These are phyloP conservation scores for Zosterops pallidus DNA, from an alignment of 2,113 vertebrate genomes.

Conservation along the genomic window DNA sequence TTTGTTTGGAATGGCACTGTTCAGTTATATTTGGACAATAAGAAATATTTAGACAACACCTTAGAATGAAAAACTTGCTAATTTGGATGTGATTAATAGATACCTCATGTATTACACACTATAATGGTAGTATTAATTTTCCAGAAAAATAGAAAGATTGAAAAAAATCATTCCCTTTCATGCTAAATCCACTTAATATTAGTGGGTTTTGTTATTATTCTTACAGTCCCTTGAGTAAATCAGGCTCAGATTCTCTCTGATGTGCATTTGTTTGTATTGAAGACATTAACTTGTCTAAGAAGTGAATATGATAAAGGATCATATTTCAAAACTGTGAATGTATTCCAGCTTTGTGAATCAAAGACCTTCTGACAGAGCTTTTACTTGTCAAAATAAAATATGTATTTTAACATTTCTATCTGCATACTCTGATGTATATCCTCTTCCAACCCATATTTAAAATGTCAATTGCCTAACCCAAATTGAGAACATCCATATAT, in stretches of 20 bases:
- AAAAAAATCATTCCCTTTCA: not conserved
- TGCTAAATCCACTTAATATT: not conserved
- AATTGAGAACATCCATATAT: constrained; percentile 19
- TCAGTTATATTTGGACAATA: not conserved
- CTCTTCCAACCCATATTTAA: constrained; percentile 50
- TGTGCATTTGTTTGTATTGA: constrained; percentile 43
- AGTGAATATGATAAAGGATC: constrained; percentile 5
- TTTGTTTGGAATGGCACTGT: not conserved
- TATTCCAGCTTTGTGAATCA: constrained; percentile 55
- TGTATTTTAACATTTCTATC: constrained; percentile 55
- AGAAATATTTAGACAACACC: not conserved
- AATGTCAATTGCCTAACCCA: constrained; percentile 43
- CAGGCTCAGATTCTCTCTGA: not conserved
- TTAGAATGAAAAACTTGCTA: not conserved
- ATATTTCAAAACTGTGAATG: constrained; percentile 44
- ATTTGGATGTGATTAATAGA: not conserved
- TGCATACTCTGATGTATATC: constrained; percentile 25
- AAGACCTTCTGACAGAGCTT: constrained; percentile 46
- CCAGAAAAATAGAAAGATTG: not conserved
- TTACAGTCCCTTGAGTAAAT: not conserved
- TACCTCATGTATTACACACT: not conserved
- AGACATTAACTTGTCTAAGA: constrained; percentile 40
- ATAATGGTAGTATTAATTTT: not conserved
- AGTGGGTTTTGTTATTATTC: not conserved
- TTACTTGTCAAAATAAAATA: constrained; percentile 58